phyloP scores from a whole-genome alignment of 2,113 vertebrate genomes.

The Camelus dromedarius region DNA sequence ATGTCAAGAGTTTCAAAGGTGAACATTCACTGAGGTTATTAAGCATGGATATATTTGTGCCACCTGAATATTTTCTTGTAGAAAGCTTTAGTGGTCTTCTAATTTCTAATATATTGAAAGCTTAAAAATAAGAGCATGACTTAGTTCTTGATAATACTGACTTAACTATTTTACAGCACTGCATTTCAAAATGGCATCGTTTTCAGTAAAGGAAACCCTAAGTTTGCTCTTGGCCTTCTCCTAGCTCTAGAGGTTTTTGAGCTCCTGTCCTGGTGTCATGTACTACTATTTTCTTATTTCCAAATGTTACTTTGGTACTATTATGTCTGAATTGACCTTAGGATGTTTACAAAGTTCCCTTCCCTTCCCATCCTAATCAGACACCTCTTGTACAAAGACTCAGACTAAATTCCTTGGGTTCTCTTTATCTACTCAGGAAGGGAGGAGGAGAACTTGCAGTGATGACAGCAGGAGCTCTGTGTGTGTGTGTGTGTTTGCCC shows the following conservation, averaged over 20 bases:
- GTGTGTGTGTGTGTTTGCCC: background rate
- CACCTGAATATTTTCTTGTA: background rate
- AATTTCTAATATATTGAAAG: background rate
- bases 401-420: conserved; percentile 49
- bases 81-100: background rate
- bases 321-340: conserved; percentile 30
- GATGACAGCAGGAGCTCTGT: background rate
- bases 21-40: background rate
- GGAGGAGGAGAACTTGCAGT: background rate
- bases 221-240: background rate
- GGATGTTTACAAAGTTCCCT: conserved; percentile 59
- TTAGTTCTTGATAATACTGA: background rate
- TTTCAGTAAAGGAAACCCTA: background rate
- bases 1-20: background rate
- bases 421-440: conserved; percentile 69
- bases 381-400: conserved; percentile 48
- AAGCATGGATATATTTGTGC: background rate
- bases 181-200: background rate
- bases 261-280: background rate
- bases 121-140: background rate
- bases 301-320: background rate
- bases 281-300: background rate
- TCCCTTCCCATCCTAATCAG: conserved; percentile 44
- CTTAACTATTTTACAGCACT: background rate
- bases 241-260: background rate